phyloP scores from a whole-genome alignment of 2,797 vertebrate genomes.

The Hypotaenidia philippensis region DNA sequence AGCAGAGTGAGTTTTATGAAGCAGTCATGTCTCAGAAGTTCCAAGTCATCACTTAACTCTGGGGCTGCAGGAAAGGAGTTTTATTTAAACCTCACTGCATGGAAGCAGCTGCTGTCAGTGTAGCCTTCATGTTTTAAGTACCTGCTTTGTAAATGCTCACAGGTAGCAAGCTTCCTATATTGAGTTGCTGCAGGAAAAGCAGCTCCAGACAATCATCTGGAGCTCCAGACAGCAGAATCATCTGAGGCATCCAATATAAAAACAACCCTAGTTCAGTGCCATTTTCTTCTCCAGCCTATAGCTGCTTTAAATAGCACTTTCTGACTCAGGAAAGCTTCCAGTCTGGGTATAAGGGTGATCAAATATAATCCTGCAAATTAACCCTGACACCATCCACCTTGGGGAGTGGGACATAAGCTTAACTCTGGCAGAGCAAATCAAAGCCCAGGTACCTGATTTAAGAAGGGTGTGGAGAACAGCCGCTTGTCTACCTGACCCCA shows the following conservation, averaged over 20 bases:
- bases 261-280: neutral
- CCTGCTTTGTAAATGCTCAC: neutral
- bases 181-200: neutral
- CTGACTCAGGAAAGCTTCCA: neutral
- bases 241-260: neutral
- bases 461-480: neutral
- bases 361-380: neutral
- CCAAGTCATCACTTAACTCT: neutral
- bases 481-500: neutral
- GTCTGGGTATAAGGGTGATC: neutral
- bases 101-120: neutral
- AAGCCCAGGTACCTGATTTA: neutral
- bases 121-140: neutral
- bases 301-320: neutral
- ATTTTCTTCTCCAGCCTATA: neutral
- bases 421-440: neutral
- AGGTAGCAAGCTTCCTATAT: neutral
- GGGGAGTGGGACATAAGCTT: fast-evolving
- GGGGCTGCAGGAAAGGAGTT: neutral
- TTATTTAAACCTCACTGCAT: neutral
- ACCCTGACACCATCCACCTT: neutral
- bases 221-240: neutral
- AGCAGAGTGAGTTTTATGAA: constrained; percentile 17
- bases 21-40: neutral
- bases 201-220: neutral